Percentiles rank a stretch among this genome's conserved stretches.
Evolutionary conservation across 2,113 vertebrate species (phyloP).

Genomic region (Scomber scombrus): DNA sequence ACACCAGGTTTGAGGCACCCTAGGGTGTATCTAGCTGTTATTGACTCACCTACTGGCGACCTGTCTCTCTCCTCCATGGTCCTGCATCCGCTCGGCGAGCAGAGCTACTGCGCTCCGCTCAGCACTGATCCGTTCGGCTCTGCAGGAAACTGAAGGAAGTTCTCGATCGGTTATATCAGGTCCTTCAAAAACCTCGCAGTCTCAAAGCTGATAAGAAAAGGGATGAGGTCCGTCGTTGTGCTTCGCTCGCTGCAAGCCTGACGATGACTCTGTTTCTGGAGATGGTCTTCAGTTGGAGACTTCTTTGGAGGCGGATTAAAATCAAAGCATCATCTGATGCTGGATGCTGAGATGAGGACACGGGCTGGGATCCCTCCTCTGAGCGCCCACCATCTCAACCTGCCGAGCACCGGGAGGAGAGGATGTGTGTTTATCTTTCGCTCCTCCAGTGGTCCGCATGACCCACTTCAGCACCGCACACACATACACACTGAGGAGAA

Average conservation of each 20-base stretch:
- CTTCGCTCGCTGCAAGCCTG: slow-evolving; percentile 4
- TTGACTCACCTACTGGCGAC: slow-evolving; percentile 83
- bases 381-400: slow-evolving; percentile 71
- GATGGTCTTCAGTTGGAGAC: slow-evolving; percentile 49
- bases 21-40: slow-evolving; percentile 45
- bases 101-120: slow-evolving; percentile 66
- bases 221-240: slow-evolving; percentile 18
- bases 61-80: slow-evolving; percentile 86
- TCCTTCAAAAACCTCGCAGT: slow-evolving; percentile 5
- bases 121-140: slow-evolving; percentile 26
- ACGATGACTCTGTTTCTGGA: slow-evolving; percentile 27
- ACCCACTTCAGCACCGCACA: slow-evolving; percentile 76
- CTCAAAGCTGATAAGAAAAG: background rate
- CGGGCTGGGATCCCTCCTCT: slow-evolving; percentile 64
- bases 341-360: slow-evolving; percentile 47
- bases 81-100: slow-evolving; percentile 82
- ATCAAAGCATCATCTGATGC: slow-evolving; percentile 55
- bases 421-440: slow-evolving; percentile 71
- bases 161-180: slow-evolving; percentile 13
- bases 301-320: slow-evolving; percentile 47
- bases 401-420: slow-evolving; percentile 56
- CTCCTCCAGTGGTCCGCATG: slow-evolving; percentile 73
- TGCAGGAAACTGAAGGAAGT: slow-evolving; percentile 9
- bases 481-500: slow-evolving; percentile 39
- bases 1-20: slow-evolving; percentile 39